Percentiles rank a stretch among this genome's conserved stretches.
Conservation (phyloP, 2,797 vertebrate species). For the Pterois miles region DNA sequence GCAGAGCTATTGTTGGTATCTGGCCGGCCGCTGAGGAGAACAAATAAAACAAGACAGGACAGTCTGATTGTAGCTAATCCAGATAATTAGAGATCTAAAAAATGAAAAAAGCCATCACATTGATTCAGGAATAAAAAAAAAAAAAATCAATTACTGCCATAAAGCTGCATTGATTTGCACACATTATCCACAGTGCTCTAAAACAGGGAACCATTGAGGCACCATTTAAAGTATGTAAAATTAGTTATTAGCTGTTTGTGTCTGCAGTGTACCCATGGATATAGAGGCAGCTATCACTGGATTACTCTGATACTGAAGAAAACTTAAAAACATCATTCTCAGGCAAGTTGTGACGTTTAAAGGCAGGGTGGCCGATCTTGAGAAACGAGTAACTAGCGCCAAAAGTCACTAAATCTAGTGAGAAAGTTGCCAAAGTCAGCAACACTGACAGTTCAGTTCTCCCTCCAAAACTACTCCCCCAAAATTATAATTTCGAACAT, state of each 20-base stretch:
- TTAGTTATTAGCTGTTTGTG: not conserved
- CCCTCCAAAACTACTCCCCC: too few relatives aligned
- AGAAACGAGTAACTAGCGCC: too few relatives aligned
- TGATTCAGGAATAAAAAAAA: not conserved
- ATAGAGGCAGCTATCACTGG: not conserved
- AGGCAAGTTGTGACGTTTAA: not conserved
- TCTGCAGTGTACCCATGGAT: not conserved
- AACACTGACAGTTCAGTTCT: too few relatives aligned
- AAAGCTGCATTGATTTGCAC: not conserved
- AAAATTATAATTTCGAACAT: too few relatives aligned
- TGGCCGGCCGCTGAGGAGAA: constrained; percentile 79
- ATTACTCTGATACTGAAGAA: not conserved
- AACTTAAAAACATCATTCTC: not conserved
- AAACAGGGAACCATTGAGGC: not conserved
- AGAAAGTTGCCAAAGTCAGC: too few relatives aligned
- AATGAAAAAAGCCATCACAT: not conserved
- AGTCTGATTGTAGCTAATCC: not conserved
- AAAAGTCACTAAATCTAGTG: too few relatives aligned
- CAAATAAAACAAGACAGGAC: not conserved
- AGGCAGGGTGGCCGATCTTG: too few relatives aligned
- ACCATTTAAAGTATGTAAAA: not conserved
- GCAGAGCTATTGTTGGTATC: constrained; percentile 81
- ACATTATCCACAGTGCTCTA: not conserved
- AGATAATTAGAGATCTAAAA: not conserved
- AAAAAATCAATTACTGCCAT: not conserved